Base-by-base conservation (phyloP, 53 echinoderm and acorn worm species). In the Pentamera pediparva region DNA sequence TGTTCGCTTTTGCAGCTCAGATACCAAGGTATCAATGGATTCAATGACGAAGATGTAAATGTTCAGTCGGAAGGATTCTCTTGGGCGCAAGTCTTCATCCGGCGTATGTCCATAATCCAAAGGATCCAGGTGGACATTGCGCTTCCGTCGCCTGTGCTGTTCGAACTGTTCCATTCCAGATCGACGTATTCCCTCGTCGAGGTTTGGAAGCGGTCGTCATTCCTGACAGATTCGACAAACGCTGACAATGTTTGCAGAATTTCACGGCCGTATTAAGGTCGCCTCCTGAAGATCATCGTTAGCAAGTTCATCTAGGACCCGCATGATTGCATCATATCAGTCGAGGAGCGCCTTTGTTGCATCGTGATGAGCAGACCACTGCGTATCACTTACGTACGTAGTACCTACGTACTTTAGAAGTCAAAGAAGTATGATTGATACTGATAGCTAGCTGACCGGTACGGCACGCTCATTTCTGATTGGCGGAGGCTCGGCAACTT, bases 221-320 rank as follows among this genome's bases (percentile, higher is more conserved):
- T 13, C 32, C 59, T 20, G 2, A 59, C 4, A 2, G 28, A 59
- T 59, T 24, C 28, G 6, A 59, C 59, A 3, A 5, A 59, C 59
- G 3, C 59, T 31, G 29, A 59, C 9, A 59, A 59, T 2, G 59
- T 59, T 59, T 28, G 59, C 59, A 59, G 59, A 59, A 59, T 59
- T 24, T 32, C 59, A 59, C 59, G 30, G 59, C 29, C 29, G 59
- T 24, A 32, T 59, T 59, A 32, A 59, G 59, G 59, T 59, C 59
- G 30, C 28, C 32, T 59, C 32, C 59, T 59, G 59, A 59, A 24
- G 59, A 28, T 4, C 59, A 59, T 59, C 59, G 29, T 59, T 24
- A 18, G 59, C 59, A 59, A 59, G 59, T 28, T 59, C 59, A 28
- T 26, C 28, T 18, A 59, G 59, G 25, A 59, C 59, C 9, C 30